Conservation (phyloP, 2,888 invertebrate species). For the Apantesis nais region DNA sequence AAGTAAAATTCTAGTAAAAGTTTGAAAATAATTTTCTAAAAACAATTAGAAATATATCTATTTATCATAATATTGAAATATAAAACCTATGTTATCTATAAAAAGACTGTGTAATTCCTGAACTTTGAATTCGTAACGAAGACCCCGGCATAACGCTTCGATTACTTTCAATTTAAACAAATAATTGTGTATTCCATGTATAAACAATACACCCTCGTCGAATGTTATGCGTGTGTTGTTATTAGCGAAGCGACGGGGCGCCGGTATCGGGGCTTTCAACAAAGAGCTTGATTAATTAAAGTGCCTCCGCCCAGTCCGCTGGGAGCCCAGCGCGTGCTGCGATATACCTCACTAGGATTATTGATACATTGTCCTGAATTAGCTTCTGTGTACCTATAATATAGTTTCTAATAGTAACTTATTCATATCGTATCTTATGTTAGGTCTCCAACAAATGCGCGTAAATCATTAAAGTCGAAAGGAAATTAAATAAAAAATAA, state of each 20-base stretch:
- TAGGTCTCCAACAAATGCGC: background rate
- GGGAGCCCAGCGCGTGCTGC: constrained; percentile 66
- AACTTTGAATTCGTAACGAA: constrained; percentile 44
- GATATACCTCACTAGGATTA: constrained; percentile 68
- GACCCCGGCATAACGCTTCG: constrained; percentile 63
- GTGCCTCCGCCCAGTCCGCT: constrained; percentile 76
- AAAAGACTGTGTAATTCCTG: constrained; percentile 36
- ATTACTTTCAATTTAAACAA: constrained; percentile 74
- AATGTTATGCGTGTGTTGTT: constrained; percentile 71
- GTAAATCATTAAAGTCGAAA: background rate
- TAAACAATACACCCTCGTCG: constrained; percentile 71
- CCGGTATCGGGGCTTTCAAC: constrained; percentile 62
- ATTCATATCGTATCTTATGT: background rate
- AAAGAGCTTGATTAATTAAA: constrained; percentile 84
- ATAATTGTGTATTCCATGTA: constrained; percentile 65
- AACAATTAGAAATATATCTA: too few species aligned
- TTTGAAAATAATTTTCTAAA: too few species aligned
- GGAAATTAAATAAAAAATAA: background rate
- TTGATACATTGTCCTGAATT: constrained; percentile 65
- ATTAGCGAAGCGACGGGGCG: constrained; percentile 71
- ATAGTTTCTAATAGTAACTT: background rate
- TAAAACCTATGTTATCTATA: background rate
- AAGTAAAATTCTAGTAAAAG: too few species aligned
- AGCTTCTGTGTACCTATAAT: constrained; percentile 43
- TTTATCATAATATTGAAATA: background rate